Evolutionary conservation across 1,140 invertebrate genomes (phyloP).

Genomic region (Drosophila bifasciata): DNA sequence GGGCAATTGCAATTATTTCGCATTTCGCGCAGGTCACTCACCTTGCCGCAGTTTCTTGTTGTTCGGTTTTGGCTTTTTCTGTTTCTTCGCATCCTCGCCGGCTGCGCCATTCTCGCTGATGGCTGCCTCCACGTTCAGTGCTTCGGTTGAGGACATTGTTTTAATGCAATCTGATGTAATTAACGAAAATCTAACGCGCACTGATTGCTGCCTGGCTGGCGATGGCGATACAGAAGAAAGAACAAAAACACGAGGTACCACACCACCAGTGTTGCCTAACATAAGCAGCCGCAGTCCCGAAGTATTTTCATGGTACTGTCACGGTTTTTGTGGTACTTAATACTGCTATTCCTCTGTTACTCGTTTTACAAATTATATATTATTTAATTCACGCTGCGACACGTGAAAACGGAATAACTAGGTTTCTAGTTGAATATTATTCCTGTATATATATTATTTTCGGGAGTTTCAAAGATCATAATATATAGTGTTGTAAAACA

Average conservation of each 20-base stretch:
- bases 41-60: conserved; percentile 83
- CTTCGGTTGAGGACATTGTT: conserved; percentile 68
- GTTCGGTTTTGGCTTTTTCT: conserved; percentile 83
- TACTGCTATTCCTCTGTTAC: too few species aligned
- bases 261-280: conserved; percentile 4
- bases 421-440: too few species aligned
- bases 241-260: conserved; percentile 49
- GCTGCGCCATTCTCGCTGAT: conserved; percentile 18
- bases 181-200: conserved; percentile 50
- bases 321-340: neutral
- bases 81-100: conserved; percentile 74
- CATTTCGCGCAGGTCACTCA: conserved; percentile 57
- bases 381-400: too few species aligned
- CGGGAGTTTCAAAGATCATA: neutral
- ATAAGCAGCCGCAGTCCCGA: neutral
- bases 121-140: conserved; percentile 50
- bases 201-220: conserved; percentile 35
- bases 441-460: too few species aligned
- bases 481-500: conserved; percentile 3
- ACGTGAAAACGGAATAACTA: too few species aligned
- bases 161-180: conserved; percentile 7
- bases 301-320: too few species aligned
- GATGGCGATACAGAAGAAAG: conserved; percentile 45
- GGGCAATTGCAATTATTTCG: conserved; percentile 18
- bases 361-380: too few species aligned